phyloP scores from a whole-genome alignment of 1,140 invertebrate species.

The Neuroterus valhalla region DNA sequence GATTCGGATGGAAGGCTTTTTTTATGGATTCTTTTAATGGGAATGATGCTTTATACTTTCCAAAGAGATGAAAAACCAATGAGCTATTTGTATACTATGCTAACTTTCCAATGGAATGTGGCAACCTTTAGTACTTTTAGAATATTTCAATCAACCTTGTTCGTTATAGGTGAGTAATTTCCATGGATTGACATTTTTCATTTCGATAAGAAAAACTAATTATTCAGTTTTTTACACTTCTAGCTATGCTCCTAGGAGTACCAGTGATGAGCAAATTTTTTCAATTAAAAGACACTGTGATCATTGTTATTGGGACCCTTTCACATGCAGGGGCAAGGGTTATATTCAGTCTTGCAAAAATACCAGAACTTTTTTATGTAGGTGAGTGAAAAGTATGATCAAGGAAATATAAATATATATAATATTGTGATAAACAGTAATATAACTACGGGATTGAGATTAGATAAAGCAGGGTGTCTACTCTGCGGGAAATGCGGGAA shows the following conservation, averaged over 20 bases:
- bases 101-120: conserved; percentile 81
- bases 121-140: conserved; percentile 80
- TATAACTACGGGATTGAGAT: too few relatives aligned
- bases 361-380: conserved; percentile 77
- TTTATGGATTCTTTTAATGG: conserved; percentile 79
- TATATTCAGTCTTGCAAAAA: conserved; percentile 78
- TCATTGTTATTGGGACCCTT: conserved; percentile 81
- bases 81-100: conserved; percentile 80
- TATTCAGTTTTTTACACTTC: conserved; percentile 39
- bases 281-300: conserved; percentile 81
- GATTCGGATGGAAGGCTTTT: conserved; percentile 76
- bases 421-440: too few relatives aligned
- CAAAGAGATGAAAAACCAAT: conserved; percentile 85
- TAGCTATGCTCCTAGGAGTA: conserved; percentile 79
- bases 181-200: conserved; percentile 28
- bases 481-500: too few relatives aligned
- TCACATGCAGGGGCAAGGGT: conserved; percentile 81
- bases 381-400: conserved; percentile 65
- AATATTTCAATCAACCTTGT: conserved; percentile 81
- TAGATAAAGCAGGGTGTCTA: too few relatives aligned
- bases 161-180: conserved; percentile 75
- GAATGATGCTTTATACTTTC: conserved; percentile 86
- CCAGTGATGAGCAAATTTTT: conserved; percentile 82
- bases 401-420: too few relatives aligned
- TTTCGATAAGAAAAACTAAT: conserved; percentile 29